Evolutionary conservation across 2,888 invertebrate species (phyloP), one percentile per base, ranked within the genome.

Genomic region (Synanthedon andrenaeformis): DNA sequence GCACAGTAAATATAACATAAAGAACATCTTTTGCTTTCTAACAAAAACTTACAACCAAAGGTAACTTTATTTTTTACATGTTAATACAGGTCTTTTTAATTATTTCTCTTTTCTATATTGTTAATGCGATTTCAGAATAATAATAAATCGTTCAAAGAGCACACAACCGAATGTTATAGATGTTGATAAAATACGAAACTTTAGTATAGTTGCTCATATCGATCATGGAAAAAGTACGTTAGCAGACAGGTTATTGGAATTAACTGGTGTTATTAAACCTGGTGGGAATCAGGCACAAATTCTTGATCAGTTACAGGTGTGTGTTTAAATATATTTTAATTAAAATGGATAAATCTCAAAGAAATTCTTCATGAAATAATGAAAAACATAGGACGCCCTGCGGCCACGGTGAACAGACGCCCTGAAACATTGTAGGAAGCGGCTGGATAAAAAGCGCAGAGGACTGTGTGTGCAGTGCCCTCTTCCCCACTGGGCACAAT

Each of bases 221-320:
- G 99, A 99, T 78, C 99, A 99, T 88, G 99, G 99, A 0, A 99
- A 99, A 86, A 97, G 97, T 77, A 99, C 99, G 0, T 82, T 99
- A 55, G 98, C 99, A 1, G 99, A 99, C 76, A 89, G 99, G 54
- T 78, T 99, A n/a, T 79, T 99, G 12, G 98, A 99, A 90, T 81
- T 94, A 54, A 97, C 98, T 14, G 98, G 97, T 61, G 92, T 92
- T 0, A 91, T 94, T 54, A 90, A 91, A 67, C 84, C 85, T 1
- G 91, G 92, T 35, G 84, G 87, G 3, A 92, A 92, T 35, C 88
- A 90, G 62, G 89, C 90, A 53, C 95, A 95, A 81, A 90, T 95
- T 13, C 75, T 95, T 11, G 95, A 95, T 70, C 93, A 91, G 69
- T 76, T 94, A 19, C 93, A 94, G 82, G 91, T 88, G 68, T 59